Base-by-base conservation (phyloP, 2,797 vertebrate species). In the Periparus ater region DNA sequence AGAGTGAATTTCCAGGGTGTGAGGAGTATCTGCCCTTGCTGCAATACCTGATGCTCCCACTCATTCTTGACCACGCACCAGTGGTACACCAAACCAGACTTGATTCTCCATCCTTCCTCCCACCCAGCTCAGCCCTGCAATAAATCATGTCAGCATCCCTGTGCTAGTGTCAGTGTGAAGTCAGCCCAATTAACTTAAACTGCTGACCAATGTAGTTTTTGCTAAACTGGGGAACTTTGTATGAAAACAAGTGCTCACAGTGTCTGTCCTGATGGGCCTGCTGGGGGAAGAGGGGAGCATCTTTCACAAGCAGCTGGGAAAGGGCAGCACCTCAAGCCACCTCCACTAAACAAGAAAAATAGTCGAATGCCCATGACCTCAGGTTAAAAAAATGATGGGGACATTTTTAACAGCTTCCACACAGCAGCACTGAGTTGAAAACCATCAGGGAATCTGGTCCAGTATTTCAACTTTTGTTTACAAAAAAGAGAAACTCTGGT, bases 101-200 rank as follows among this genome's bases (percentile, higher is more conserved):
- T 47, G 40, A 58, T 34, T 66, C 70, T 90, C 58, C 70, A 84
- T 66, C 73, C 68, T 86, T 53, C 82, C 89, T 93, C 77, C 58
- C 79, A 86, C 88, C 85, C 73, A 66, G 70, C 73, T 66, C 13
- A 3, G 83, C 62, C 76, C 54, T 3, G 23, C 63, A 90, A 95
- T 96, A 95, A 96, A 96, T 95, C 96, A 96, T 63, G 60, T 84
- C 93, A 88, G 80, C 80, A 90, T 65, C 63, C 88, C 66, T 76
- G 75, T 67, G 90, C 82, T 86, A 40, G 44, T 91, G 93, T 88
- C 91, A 89, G 54, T 51, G 79, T 90, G 47, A 91, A 96, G 85
- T 73, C 93, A 90, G 80, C 26, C 96, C 91, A 95, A 95, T 94
- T 94, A 95, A 70, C 58, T 78, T 6, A 62, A 96, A 88, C 66